phyloP scores from a whole-genome alignment of 2,113 vertebrate genomes.

The Nerophis lumbriciformis region DNA sequence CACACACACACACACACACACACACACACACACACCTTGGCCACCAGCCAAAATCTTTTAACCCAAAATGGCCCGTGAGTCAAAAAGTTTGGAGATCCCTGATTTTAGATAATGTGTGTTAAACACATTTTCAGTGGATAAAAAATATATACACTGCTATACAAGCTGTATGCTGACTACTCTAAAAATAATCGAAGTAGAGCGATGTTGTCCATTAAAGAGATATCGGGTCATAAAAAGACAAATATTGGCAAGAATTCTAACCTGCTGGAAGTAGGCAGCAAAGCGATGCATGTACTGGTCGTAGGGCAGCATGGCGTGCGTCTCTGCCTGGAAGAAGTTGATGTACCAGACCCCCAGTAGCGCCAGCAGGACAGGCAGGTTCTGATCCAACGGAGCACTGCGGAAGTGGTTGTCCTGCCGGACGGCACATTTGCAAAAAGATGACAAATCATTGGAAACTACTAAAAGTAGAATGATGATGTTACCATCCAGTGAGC shows the following conservation, averaged over 20 bases:
- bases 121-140: too few species aligned
- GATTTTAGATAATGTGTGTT: too few species aligned
- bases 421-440: neutral
- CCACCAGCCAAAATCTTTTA: too few species aligned
- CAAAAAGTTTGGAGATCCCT: too few species aligned
- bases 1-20: too few species aligned
- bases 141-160: too few species aligned
- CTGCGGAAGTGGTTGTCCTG: slow-evolving; percentile 88
- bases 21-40: too few species aligned
- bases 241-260: neutral
- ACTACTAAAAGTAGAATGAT: neutral
- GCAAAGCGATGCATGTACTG: slow-evolving; percentile 95
- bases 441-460: neutral
- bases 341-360: slow-evolving; percentile 93
- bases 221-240: too few species aligned
- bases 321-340: slow-evolving; percentile 86
- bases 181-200: too few species aligned
- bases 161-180: too few species aligned
- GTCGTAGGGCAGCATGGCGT: slow-evolving; percentile 90
- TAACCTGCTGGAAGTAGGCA: slow-evolving; percentile 95
- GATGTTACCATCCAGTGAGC: slow-evolving; percentile 94
- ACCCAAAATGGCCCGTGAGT: too few species aligned
- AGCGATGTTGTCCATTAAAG: too few species aligned
- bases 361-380: slow-evolving; percentile 80
- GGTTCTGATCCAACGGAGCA: slow-evolving; percentile 79